Evolutionary conservation across 2,888 invertebrate species (phyloP), one percentile per base, ranked within the genome.

Genomic region (Drosophila anceps): DNA sequence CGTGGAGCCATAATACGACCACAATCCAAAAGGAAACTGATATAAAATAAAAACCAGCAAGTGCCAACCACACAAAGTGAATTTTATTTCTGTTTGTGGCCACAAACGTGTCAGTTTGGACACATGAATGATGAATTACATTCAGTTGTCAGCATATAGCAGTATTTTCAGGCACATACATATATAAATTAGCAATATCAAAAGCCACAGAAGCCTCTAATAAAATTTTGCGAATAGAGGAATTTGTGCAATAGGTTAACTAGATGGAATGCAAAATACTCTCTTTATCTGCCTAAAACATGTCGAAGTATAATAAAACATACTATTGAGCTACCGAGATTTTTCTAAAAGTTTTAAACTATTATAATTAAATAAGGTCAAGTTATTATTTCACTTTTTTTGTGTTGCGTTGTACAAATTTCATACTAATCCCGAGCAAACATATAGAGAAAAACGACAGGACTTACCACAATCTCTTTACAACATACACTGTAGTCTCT

Each of bases 71-170:
- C 82, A 79, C 88, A 86, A 86, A 88, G 86, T 86, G 86, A 88
- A 86, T 86, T 84, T 86, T 82, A 82, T 84, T 80, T 82, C 66
- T 73, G 82, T 76, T 82, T 84, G 88, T 72, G 88, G 86, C 86
- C 88, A 84, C 88, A 88, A 84, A 85, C 84, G 86, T 86, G 88
- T 82, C 88, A 82, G 74, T 73, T 86, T 69, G 82, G 77, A 88
- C 88, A 85, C 88, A 82, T 86, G 86, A 85, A 86, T 86, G 86
- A 86, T 86, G 84, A 85, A 86, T 88, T 88, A 84, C 75, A 51
- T 80, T 75, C 57, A 66, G 66, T 67, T 69, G 72, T 86, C 70
- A 55, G 31, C 63, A 51, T 57, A 68, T 43, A 46, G 50, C 53
- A 18, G 8, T 6, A 20, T 51, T 7, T 20, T 12, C 27, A 61